Percentiles rank a stretch among this genome's conserved stretches.
Evolutionary conservation across 2,888 invertebrate species (phyloP).

Genomic region (Andricus quercusramuli): DNA sequence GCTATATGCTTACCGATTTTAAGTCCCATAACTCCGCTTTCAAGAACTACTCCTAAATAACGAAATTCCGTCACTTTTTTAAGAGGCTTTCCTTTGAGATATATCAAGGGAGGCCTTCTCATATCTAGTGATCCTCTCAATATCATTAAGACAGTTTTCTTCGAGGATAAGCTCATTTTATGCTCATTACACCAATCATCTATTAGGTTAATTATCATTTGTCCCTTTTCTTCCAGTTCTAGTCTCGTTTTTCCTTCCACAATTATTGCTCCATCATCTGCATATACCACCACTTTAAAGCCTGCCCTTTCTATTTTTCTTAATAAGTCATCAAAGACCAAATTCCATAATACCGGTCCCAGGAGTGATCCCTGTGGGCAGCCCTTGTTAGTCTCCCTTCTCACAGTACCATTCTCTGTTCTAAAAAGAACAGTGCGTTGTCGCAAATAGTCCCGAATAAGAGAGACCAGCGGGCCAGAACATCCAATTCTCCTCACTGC

Average conservation of each 20-base stretch:
- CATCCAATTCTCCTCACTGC: neutral
- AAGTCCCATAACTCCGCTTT: neutral
- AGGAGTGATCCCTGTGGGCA: constrained; percentile 48
- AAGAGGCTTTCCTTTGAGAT: no score
- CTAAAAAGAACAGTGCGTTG: constrained; percentile 13
- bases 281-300: constrained; percentile 39
- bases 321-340: constrained; percentile 46
- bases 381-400: neutral
- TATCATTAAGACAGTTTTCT: no score
- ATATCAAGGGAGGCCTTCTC: no score
- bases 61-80: no score
- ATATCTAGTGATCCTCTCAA: no score
- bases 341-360: constrained; percentile 50
- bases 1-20: neutral
- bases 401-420: neutral
- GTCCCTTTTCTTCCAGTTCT: constrained; percentile 7
- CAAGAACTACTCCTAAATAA: neutral
- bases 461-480: neutral
- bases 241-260: constrained; percentile 13
- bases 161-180: no score
- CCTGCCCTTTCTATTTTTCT: neutral
- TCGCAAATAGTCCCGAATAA: constrained; percentile 40
- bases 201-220: neutral
- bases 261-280: constrained; percentile 43
- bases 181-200: no score